A percentile compares a stretch with the other conserved stretches of the same genome.
Evolutionary conservation across 2,113 vertebrate genomes (phyloP).

Genomic region (Hydrolagus affinis): DNA sequence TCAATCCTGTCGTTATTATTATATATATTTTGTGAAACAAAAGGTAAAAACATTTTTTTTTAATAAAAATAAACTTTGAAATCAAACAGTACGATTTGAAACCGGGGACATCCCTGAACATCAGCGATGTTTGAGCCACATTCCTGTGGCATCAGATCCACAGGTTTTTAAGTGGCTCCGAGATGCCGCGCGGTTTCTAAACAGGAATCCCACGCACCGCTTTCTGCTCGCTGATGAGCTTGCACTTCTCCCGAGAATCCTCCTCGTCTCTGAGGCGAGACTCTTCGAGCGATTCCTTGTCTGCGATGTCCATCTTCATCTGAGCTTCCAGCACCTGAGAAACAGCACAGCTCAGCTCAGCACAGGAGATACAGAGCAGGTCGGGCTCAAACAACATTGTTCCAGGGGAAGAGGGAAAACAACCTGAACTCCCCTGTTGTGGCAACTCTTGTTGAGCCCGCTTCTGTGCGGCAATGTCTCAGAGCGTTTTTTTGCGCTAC

Average conservation of each 20-base stretch:
- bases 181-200: no score
- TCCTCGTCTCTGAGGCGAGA: conserved; percentile 84
- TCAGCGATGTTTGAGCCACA: no score
- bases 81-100: no score
- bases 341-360: conserved; percentile 9
- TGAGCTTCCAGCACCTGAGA: conserved; percentile 84
- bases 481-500: no score
- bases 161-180: background rate
- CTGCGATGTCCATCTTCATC: conserved; percentile 91
- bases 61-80: no score
- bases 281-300: conserved; percentile 86
- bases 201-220: conserved; percentile 61
- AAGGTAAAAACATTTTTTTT: background rate
- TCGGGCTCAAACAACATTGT: background rate
- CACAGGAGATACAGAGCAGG: background rate
- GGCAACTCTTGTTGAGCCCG: background rate
- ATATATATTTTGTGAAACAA: background rate
- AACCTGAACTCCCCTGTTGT: background rate
- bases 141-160: no score
- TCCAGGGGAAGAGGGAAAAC: background rate
- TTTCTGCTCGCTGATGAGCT: conserved; percentile 88
- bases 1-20: no score
- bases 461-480: no score
- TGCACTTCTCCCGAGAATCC: conserved; percentile 85
- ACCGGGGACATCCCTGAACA: no score